Evolutionary conservation across 2,888 invertebrate species (phyloP).

Genomic region (Agapetus fuscipes): DNA sequence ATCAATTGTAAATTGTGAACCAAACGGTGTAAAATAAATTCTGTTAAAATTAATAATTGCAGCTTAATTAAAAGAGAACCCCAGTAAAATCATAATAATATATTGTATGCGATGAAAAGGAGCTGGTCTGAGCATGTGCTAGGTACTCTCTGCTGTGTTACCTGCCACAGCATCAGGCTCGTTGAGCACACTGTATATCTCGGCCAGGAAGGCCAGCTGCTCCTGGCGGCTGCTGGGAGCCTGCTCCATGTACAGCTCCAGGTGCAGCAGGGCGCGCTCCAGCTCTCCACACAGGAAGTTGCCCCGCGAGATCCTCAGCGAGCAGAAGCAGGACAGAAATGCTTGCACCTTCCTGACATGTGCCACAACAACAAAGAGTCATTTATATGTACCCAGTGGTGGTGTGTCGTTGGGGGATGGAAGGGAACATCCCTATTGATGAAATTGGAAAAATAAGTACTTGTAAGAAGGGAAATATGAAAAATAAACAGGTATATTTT

Average conservation of each 20-base stretch:
- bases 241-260: conserved; percentile 61
- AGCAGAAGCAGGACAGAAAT: conserved; percentile 48
- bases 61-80: no score
- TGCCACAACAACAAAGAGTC: background rate
- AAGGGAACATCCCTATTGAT: no score
- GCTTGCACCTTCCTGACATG: no score
- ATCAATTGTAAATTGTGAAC: no score
- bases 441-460: no score
- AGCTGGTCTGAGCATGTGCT: background rate
- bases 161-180: conserved; percentile 88
- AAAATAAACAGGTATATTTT: no score
- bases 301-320: conserved; percentile 57
- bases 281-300: conserved; percentile 68
- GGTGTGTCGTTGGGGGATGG: no score
- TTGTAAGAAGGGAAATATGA: no score
- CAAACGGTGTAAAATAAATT: no score
- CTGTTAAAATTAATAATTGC: no score
- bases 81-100: no score
- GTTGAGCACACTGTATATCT: conserved; percentile 79
- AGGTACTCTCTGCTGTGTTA: conserved; percentile 10
- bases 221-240: conserved; percentile 45
- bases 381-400: no score
- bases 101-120: background rate
- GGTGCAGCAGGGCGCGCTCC: conserved; percentile 63
- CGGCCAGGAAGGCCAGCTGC: conserved; percentile 55